Conservation (phyloP, 2,797 vertebrate species). For the Argentina silus region DNA sequence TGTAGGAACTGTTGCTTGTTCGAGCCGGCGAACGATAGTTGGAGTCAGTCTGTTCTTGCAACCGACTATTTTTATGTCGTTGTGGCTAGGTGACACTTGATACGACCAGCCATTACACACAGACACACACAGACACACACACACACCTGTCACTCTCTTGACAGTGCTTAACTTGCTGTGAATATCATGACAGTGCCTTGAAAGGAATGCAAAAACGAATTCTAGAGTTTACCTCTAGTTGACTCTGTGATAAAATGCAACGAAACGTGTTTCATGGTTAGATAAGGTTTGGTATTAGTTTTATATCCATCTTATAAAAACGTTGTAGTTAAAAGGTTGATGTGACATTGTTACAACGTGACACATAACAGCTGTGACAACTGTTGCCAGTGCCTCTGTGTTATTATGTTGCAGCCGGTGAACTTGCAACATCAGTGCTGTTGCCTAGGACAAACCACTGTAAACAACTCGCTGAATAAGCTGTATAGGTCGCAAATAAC, state of each 20-base stretch:
- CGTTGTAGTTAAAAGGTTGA: background rate
- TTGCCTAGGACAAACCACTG: background rate
- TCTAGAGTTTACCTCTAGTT: conserved; percentile 12
- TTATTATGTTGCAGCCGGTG: too few relatives aligned
- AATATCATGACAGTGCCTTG: conserved; percentile 32
- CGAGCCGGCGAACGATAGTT: background rate
- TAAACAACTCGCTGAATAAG: background rate
- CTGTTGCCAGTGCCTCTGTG: too few relatives aligned
- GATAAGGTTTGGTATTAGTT: too few relatives aligned
- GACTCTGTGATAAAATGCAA: background rate
- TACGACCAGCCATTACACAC: conserved; percentile 15
- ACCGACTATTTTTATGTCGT: conserved; percentile 52
- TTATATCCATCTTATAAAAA: too few relatives aligned
- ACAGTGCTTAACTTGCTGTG: conserved; percentile 49
- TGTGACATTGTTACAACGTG: background rate
- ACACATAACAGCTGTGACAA: too few relatives aligned
- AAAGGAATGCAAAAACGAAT: conserved; percentile 41
- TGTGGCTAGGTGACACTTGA: conserved; percentile 40
- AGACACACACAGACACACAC: conserved; percentile 42
- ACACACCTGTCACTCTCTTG: conserved; percentile 70
- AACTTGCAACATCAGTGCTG: background rate
- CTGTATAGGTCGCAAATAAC: background rate
- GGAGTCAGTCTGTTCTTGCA: conserved; percentile 11
- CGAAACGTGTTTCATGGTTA: background rate
- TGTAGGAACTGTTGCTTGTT: conserved; percentile 37